Percentiles rank a stretch among this genome's conserved stretches.
phyloP scores from a whole-genome alignment of 2,797 vertebrate genomes.

The Galaxias olidus region DNA sequence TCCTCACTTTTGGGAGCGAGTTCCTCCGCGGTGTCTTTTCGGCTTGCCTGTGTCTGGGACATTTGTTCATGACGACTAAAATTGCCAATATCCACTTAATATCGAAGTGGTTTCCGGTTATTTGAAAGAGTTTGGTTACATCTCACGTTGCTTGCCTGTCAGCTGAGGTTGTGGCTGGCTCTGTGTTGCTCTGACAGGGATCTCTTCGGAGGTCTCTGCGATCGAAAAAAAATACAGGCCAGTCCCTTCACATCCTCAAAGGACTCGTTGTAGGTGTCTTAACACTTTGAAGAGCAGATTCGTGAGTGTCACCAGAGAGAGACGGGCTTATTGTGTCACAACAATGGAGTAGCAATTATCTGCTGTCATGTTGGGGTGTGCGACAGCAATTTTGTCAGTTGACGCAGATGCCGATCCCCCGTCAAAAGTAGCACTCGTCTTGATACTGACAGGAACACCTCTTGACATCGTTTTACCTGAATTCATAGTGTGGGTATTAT shows the following conservation, averaged over 20 bases:
- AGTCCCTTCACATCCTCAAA: constrained; percentile 24
- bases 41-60: too few species aligned
- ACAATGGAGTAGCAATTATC: constrained; percentile 53
- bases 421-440: constrained; percentile 24
- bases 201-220: too few species aligned
- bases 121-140: too few species aligned
- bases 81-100: not conserved
- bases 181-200: too few species aligned
- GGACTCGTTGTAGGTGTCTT: not conserved
- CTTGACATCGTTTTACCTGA: constrained; percentile 27
- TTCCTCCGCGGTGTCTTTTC: not conserved
- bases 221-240: constrained; percentile 7
- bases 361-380: constrained; percentile 37
- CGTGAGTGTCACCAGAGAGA: constrained; percentile 49
- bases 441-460: not conserved
- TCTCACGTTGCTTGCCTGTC: not conserved
- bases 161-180: not conserved
- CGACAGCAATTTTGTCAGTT: constrained; percentile 33
- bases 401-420: constrained; percentile 22
- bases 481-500: constrained; percentile 12
- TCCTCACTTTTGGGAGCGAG: not conserved
- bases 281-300: constrained; percentile 38
- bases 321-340: constrained; percentile 30
- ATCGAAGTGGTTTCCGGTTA: too few species aligned
- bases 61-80: not conserved